phyloP scores from a whole-genome alignment of 2,888 invertebrate species.

The Phrixothrix hirtus region DNA sequence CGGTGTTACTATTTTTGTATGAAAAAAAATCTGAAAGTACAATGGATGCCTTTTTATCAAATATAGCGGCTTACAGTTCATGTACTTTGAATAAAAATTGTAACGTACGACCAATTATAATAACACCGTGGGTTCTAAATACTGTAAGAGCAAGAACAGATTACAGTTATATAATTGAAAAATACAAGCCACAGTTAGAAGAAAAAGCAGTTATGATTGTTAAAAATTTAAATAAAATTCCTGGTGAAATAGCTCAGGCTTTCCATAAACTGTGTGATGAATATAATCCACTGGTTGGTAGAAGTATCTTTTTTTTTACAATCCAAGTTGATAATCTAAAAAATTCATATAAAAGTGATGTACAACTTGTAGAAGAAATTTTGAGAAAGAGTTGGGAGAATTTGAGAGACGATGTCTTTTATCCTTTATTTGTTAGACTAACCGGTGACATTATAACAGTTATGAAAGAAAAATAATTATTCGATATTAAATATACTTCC shows the following conservation, averaged over 20 bases:
- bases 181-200: slow-evolving; percentile 40
- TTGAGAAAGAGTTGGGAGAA: slow-evolving; percentile 50
- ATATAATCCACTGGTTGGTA: slow-evolving; percentile 55
- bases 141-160: slow-evolving; percentile 40
- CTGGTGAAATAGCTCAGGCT: slow-evolving; percentile 55
- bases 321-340: slow-evolving; percentile 46
- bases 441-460: slow-evolving; percentile 50
- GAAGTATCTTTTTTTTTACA: slow-evolving; percentile 56
- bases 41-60: slow-evolving; percentile 42
- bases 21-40: slow-evolving; percentile 40
- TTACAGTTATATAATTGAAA: slow-evolving; percentile 45
- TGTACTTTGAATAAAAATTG: slow-evolving; percentile 40
- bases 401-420: slow-evolving; percentile 53
- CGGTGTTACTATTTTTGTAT: slow-evolving; percentile 54
- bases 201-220: slow-evolving; percentile 49
- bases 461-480: slow-evolving; percentile 36
- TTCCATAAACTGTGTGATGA: slow-evolving; percentile 65
- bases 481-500: not conserved
- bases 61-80: slow-evolving; percentile 48
- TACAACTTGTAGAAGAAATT: slow-evolving; percentile 47
- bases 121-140: slow-evolving; percentile 45
- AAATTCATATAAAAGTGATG: slow-evolving; percentile 35
- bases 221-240: slow-evolving; percentile 48
- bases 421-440: slow-evolving; percentile 57
- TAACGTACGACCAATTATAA: slow-evolving; percentile 36